phyloP scores from a whole-genome alignment of 1,140 invertebrate genomes.

The honey bee (Apis mellifera) region DNA sequence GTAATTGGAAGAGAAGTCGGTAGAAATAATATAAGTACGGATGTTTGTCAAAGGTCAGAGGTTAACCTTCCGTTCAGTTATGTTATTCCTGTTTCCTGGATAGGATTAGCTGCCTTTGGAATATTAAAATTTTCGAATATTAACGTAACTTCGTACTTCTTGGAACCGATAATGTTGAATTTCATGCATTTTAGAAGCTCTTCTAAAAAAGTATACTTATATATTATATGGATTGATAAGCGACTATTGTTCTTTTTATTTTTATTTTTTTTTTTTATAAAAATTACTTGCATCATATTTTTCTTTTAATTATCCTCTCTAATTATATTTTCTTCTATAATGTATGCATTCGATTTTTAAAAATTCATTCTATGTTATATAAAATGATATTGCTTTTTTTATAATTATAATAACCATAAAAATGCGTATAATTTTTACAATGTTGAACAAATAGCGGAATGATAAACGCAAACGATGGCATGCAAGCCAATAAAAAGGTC shows the following conservation, averaged over 20 bases:
- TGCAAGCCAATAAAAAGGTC: slow-evolving; percentile 39
- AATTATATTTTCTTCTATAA: not conserved
- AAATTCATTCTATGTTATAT: not conserved
- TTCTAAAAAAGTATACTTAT: not conserved
- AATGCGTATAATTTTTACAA: not conserved
- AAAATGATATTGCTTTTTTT: not conserved
- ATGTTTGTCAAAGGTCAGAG: slow-evolving; percentile 28
- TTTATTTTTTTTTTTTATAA: not conserved
- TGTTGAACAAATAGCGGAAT: not conserved
- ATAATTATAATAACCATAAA: not conserved
- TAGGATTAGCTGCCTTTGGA: slow-evolving; percentile 15
- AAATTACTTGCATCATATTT: not conserved
- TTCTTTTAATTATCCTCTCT: not conserved
- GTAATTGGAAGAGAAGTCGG: not conserved
- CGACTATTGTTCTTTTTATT: not conserved
- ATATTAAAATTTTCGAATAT: slow-evolving; percentile 9
- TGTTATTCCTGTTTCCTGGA: slow-evolving; percentile 1
- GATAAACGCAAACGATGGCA: not conserved
- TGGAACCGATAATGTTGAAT: not conserved
- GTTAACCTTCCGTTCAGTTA: slow-evolving; percentile 7
- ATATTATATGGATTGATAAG: not conserved
- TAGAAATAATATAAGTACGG: slow-evolving; percentile 33
- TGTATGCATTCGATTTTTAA: not conserved
- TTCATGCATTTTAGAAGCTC: not conserved
- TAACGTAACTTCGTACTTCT: not conserved